These are phyloP conservation scores for Silurus meridionalis DNA, from an alignment of 2,113 vertebrate genomes.

Conservation along the genomic window DNA sequence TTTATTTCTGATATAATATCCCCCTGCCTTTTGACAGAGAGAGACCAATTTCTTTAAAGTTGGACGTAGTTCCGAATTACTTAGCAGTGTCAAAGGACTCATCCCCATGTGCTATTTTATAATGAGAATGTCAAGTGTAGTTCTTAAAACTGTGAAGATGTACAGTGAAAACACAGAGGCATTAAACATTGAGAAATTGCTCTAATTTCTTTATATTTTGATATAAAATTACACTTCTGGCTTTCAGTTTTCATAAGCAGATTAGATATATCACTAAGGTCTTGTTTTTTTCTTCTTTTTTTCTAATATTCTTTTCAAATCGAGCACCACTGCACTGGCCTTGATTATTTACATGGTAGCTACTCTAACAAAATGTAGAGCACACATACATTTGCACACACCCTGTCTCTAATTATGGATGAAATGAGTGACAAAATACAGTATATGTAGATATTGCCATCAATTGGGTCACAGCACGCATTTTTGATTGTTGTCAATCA, in stretches of 20 bases:
- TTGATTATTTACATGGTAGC: neutral
- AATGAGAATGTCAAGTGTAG: conserved; percentile 1
- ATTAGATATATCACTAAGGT: neutral
- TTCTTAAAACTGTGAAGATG: neutral
- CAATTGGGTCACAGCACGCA: neutral
- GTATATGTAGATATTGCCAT: neutral
- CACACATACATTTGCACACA: neutral
- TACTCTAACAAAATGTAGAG: neutral
- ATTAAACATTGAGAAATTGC: neutral
- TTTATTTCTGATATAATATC: conserved; percentile 38
- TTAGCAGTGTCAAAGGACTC: conserved; percentile 24
- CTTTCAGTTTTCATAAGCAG: neutral
- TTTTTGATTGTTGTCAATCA: neutral
- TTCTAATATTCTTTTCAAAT: neutral
- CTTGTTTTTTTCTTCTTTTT: neutral
- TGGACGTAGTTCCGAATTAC: conserved; percentile 1
- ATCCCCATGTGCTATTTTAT: conserved; percentile 13
- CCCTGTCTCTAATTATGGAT: neutral
- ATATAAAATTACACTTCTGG: neutral
- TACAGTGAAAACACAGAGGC: neutral
- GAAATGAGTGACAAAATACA: neutral
- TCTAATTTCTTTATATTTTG: neutral
- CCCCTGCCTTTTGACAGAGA: neutral
- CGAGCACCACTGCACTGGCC: too few species aligned
- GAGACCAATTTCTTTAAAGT: neutral